These are phyloP conservation scores for Cephonodes hylas DNA, from an alignment of 2,888 invertebrate species.

Conservation along the genomic window DNA sequence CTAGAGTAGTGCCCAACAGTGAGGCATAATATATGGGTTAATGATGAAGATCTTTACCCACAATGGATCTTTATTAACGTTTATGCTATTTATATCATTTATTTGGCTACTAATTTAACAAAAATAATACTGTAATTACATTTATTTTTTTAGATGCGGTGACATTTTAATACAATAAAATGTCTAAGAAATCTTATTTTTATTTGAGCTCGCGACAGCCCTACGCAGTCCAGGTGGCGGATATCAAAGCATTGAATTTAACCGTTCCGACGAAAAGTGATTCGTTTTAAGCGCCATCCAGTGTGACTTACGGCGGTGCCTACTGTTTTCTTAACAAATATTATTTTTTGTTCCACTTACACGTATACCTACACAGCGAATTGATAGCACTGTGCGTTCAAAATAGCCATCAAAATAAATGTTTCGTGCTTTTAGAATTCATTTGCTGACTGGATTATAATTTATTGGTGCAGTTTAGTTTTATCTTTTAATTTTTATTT, in stretches of 20 bases:
- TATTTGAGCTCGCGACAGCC: slow-evolving; percentile 44
- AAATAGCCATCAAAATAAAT: not conserved
- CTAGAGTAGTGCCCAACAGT: too few species aligned
- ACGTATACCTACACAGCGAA: slow-evolving; percentile 26
- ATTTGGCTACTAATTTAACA: too few species aligned
- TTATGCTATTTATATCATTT: too few species aligned
- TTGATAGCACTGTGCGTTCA: slow-evolving; percentile 11
- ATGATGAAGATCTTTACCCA: too few species aligned
- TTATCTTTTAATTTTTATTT: too few species aligned
- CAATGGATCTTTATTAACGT: too few species aligned
- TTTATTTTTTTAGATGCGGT: too few species aligned
- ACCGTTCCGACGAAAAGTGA: slow-evolving; percentile 65
- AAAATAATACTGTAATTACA: too few species aligned
- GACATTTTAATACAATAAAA: too few species aligned
- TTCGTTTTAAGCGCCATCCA: slow-evolving; percentile 73
- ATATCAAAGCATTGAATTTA: slow-evolving; percentile 70
- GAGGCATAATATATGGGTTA: too few species aligned
- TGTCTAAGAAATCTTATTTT: not conserved
- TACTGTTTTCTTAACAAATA: slow-evolving; percentile 72
- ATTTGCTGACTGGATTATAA: too few species aligned
- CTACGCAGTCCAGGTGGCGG: slow-evolving; percentile 66
- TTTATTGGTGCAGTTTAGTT: not conserved
- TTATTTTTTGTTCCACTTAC: slow-evolving; percentile 68
- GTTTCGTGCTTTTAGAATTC: not conserved
- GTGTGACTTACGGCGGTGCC: slow-evolving; percentile 61